Percentiles rank a stretch among this genome's conserved stretches.
phyloP scores from a whole-genome alignment of 1,140 invertebrate genomes.

The Aphaenogaster floridana region DNA sequence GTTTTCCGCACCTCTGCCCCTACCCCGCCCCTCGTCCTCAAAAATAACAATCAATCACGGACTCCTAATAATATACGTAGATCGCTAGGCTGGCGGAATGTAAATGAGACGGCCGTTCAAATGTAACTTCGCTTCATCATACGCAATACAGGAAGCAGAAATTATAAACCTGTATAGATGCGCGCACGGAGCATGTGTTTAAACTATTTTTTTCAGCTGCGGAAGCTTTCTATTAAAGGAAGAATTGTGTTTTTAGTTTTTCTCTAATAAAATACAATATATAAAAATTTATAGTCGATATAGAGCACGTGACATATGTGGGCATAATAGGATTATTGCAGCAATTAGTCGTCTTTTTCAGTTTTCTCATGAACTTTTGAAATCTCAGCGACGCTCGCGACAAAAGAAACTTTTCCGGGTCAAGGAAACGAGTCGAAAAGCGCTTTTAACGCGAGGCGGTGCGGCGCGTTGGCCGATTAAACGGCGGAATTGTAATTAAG shows the following conservation, averaged over 20 bases:
- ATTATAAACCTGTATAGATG: not conserved
- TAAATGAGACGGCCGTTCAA: conserved; percentile 11
- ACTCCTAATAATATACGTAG: conserved; percentile 29
- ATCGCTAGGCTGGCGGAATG: conserved; percentile 12
- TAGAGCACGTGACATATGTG: not conserved
- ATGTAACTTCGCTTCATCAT: conserved; percentile 14
- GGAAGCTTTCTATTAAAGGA: no score
- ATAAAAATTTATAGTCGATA: not conserved
- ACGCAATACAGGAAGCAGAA: conserved; percentile 35
- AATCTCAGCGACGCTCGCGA: not conserved
- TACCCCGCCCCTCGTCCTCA: not conserved
- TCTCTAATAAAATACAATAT: not conserved
- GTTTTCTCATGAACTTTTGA: not conserved
- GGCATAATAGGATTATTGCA: not conserved
- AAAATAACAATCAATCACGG: conserved; percentile 70
- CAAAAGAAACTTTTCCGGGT: conserved; percentile 1
- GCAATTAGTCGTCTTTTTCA: not conserved
- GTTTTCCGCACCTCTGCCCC: conserved; percentile 30
- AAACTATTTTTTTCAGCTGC: not conserved
- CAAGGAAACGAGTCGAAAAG: conserved; percentile 18
- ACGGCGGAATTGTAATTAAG: conserved; percentile 56
- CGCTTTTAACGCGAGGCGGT: conserved; percentile 22
- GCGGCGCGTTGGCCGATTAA: conserved; percentile 46
- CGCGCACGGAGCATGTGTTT: not conserved
- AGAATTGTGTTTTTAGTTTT: not conserved